A percentile compares a stretch with the other conserved stretches of the same genome.
Conservation (phyloP, 1,140 invertebrate genomes). For the Pogonomyrmex barbatus region DNA sequence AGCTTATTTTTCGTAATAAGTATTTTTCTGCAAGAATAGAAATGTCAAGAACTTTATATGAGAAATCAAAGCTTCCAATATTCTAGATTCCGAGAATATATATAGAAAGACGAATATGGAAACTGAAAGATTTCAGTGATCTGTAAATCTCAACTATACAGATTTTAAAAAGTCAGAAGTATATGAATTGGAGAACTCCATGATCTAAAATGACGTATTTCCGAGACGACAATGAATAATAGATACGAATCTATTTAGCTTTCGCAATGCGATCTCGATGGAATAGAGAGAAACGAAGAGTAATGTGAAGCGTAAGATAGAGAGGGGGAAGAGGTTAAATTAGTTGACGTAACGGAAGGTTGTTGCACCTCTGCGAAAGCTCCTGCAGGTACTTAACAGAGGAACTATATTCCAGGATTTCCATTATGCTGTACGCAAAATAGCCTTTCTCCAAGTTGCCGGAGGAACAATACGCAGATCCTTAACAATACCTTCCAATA, state of each 20-base stretch:
- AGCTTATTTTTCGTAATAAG: not conserved
- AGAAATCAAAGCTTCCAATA: not conserved
- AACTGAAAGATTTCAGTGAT: not conserved
- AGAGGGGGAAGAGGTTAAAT: constrained; percentile 33
- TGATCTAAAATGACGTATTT: constrained; percentile 45
- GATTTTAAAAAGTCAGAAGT: not conserved
- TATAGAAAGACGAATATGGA: not conserved
- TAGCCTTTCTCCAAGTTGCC: constrained; percentile 67
- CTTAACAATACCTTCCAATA: constrained; percentile 29
- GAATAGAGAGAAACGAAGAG: constrained; percentile 51
- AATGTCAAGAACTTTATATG: not conserved
- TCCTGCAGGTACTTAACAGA: constrained; percentile 68
- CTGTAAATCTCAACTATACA: not conserved
- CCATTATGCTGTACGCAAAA: constrained; percentile 66
- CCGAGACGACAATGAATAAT: constrained; percentile 57
- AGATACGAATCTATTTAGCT: constrained; percentile 58
- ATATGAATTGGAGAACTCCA: constrained; percentile 38
- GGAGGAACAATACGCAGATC: constrained; percentile 28
- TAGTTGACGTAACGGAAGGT: constrained; percentile 62
- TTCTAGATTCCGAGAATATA: not conserved
- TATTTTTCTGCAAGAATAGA: not conserved
- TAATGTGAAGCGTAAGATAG: constrained; percentile 16
- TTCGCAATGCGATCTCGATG: constrained; percentile 36
- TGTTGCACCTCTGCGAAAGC: constrained; percentile 59
- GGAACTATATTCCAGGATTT: constrained; percentile 58